Percentiles rank a stretch among this genome's conserved stretches.
Evolutionary conservation across 2,113 vertebrate genomes (phyloP).

Genomic region (Vulpes ferrilata): DNA sequence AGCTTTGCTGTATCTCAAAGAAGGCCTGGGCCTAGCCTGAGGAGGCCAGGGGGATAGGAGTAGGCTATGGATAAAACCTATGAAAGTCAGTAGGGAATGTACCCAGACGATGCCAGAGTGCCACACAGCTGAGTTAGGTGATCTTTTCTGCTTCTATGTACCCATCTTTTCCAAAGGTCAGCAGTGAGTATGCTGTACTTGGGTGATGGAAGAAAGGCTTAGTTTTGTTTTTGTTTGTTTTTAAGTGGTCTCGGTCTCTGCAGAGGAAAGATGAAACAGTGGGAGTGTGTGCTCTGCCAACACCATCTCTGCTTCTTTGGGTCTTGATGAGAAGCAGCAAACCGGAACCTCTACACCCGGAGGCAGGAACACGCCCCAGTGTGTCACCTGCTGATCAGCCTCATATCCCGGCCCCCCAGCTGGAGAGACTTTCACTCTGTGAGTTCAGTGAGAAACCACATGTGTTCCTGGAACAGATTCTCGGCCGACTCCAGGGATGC

Average conservation of each 20-base stretch:
- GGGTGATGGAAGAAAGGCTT: not conserved
- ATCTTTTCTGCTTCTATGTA: not conserved
- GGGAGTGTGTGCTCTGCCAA: not conserved
- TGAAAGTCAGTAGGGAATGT: not conserved
- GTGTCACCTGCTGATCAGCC: constrained; percentile 14
- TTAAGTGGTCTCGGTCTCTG: not conserved
- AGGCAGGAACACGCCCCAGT: constrained; percentile 54
- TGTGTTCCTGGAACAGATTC: constrained; percentile 77
- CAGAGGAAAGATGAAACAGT: not conserved
- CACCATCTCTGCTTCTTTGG: not conserved
- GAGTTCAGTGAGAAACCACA: constrained; percentile 84
- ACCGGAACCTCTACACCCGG: constrained; percentile 57
- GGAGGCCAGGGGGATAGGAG: not conserved
- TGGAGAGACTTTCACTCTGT: constrained; percentile 83
- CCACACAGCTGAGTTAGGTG: not conserved
- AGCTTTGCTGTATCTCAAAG: not conserved
- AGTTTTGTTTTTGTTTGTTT: not conserved
- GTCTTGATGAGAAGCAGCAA: not conserved
- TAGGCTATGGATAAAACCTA: fast-evolving
- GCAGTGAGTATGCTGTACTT: not conserved
- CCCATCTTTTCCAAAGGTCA: not conserved
- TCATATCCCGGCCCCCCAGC: constrained; percentile 77
- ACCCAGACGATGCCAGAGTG: fast-evolving
- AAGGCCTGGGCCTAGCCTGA: not conserved
- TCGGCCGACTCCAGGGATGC: constrained; percentile 79